Evolutionary conservation across 2,113 vertebrate species (phyloP).

Genomic region (Delphinus delphis): DNA sequence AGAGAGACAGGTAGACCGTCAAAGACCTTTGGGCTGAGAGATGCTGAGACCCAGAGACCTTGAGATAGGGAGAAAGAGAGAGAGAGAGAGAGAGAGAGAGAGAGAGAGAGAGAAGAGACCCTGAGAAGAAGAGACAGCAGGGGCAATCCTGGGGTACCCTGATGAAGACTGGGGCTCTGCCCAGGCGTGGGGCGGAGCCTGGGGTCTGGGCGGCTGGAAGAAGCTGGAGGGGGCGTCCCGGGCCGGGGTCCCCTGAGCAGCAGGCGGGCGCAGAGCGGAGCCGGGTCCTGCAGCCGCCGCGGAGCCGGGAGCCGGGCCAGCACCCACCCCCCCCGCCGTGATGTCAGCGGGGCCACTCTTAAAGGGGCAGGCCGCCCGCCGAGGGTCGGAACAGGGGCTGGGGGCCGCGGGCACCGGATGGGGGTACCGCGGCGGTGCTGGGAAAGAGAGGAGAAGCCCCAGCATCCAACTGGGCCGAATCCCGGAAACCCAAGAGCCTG

Average conservation of each 20-base stretch:
- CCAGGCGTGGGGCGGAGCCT: constrained; percentile 42
- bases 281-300: constrained; percentile 75
- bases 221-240: constrained; percentile 59
- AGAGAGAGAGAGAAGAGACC: background rate
- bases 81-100: background rate
- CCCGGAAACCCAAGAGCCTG: background rate
- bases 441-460: background rate
- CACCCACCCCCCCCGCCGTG: constrained; percentile 66
- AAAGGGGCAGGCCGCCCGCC: constrained; percentile 72
- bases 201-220: constrained; percentile 31
- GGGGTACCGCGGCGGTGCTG: background rate
- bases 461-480: background rate
- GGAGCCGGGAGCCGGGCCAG: constrained; percentile 72
- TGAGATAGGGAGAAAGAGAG: constrained; percentile 15
- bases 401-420: background rate
- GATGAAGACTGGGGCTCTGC: background rate
- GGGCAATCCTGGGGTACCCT: background rate
- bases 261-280: constrained; percentile 70
- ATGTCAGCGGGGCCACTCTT: constrained; percentile 80
- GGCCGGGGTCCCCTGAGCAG: constrained; percentile 66
- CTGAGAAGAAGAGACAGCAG: background rate
- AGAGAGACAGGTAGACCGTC: constrained; percentile 9
- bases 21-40: background rate
- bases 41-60: constrained; percentile 58
- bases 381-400: constrained; percentile 55